phyloP scores from a whole-genome alignment of 1,140 invertebrate species.

The Drosophila pallidifrons region DNA sequence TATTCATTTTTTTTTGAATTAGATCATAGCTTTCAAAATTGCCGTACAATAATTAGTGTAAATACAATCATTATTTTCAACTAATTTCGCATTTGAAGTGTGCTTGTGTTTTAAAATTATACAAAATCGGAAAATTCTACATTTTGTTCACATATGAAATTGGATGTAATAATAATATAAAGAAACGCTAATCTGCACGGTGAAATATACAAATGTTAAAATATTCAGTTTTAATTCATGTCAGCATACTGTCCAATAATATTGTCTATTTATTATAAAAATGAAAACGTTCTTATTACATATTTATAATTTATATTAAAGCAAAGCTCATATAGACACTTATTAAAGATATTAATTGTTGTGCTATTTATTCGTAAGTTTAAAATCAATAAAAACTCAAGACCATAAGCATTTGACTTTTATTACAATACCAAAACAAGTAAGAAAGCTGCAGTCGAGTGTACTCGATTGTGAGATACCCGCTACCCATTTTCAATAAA shows the following conservation, averaged over 20 bases:
- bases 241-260: constrained; percentile 34
- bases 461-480: no score
- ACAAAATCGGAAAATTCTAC: constrained; percentile 1
- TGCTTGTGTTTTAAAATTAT: constrained; percentile 38
- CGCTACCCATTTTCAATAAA: no score
- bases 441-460: no score
- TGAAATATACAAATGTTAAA: constrained; percentile 27
- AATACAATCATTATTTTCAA: constrained; percentile 55
- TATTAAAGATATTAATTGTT: constrained; percentile 70
- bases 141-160: constrained; percentile 21
- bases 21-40: constrained; percentile 45
- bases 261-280: constrained; percentile 8
- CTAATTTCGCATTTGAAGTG: constrained; percentile 17
- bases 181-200: constrained; percentile 10
- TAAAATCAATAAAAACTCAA: constrained; percentile 46
- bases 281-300: constrained; percentile 24
- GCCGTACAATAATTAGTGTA: constrained; percentile 64
- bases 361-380: constrained; percentile 73
- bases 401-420: constrained; percentile 6
- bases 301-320: constrained; percentile 51
- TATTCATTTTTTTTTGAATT: constrained; percentile 37
- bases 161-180: background rate
- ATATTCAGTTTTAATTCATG: constrained; percentile 33
- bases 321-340: constrained; percentile 52
- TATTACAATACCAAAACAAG: background rate